Conservation (phyloP, 1,140 invertebrate species). For the Luehdorfia chinensis region DNA sequence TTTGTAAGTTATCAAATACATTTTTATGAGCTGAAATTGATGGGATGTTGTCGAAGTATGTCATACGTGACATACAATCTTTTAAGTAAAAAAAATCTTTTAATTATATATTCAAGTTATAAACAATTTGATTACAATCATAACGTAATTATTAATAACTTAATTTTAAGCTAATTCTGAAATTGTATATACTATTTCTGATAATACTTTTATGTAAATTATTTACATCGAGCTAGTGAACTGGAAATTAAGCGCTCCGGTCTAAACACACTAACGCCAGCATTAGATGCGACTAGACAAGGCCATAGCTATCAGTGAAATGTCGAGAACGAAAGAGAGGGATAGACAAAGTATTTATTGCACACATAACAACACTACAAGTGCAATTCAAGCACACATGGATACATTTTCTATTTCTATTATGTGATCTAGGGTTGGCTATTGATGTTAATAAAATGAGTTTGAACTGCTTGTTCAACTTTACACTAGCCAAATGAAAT, state of each 20-base stretch:
- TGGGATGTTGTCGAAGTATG: too few relatives aligned
- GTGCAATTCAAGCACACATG: constrained; percentile 64
- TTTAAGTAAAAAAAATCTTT: too few relatives aligned
- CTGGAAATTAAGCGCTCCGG: constrained; percentile 25
- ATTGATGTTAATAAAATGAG: constrained; percentile 45
- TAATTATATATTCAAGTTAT: too few relatives aligned
- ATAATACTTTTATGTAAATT: too few relatives aligned
- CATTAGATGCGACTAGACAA: constrained; percentile 76
- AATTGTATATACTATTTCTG: too few relatives aligned
- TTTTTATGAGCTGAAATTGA: too few relatives aligned
- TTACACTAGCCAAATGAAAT: too few relatives aligned
- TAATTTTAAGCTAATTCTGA: too few relatives aligned
- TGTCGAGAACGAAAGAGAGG: constrained; percentile 73
- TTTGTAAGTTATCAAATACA: too few relatives aligned
- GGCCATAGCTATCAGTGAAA: constrained; percentile 76
- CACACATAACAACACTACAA: constrained; percentile 67
- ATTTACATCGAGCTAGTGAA: constrained; percentile 32
- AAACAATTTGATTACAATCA: too few relatives aligned
- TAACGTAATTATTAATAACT: too few relatives aligned
- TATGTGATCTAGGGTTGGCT: constrained; percentile 59
- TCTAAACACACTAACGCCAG: constrained; percentile 69
- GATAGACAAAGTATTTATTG: constrained; percentile 71
- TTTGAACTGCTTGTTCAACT: constrained; percentile 10
- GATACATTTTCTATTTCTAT: constrained; percentile 70
- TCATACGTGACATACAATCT: too few relatives aligned